Base-by-base conservation (phyloP, 2,113 vertebrate species). In the Sarotherodon lohbergeri region DNA sequence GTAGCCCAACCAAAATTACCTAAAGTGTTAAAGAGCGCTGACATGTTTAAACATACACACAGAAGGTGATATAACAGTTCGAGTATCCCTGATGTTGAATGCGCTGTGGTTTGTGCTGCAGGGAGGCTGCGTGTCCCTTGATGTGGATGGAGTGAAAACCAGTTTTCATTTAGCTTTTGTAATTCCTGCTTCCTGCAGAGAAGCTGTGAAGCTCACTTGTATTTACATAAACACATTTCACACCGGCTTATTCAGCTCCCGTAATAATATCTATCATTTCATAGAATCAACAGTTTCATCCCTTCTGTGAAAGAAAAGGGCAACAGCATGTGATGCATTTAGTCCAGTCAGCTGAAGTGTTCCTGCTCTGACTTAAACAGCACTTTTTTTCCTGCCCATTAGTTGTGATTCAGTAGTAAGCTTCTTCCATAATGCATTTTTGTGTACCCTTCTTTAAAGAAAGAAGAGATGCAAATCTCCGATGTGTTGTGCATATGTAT, bases 151-250 rank as follows among this genome's bases (percentile, higher is more conserved):
- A 84, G 34, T 46, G 85, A 83, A 55, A 57, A 76, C n/a, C 84
- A 48, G 85, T 82, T 86, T 82, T 57, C 48, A 90, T 85, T 84
- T 41, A 80, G 57, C 56, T 57, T 7, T 50, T 84, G 76, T 68
- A 59, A 86, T 61, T 43, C 48, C 59, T 55, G 63, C 82, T 61
- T 55, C 24, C 81, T 63, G 52, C 11, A 27, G 63, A 76, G 61
- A 71, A 17, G 41, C 73, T 55, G 41, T 50, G 80, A 76, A 10
- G 10, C 82, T 43, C 73, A 87, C 52, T 36, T 66, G 61, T 73
- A 90, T 91, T 93, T 84, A 78, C 61, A 87, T 90, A 87, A 86
- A 90, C 85, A 91, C 57, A 88, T 93, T 91, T 85, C 84, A 48
- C 86, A 83, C n/a, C 14, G 3, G 29, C 89, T 91, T 90, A 87